These are phyloP conservation scores for Strigamia maritima DNA, from an alignment of 2,888 invertebrate genomes.

Conservation along the genomic window DNA sequence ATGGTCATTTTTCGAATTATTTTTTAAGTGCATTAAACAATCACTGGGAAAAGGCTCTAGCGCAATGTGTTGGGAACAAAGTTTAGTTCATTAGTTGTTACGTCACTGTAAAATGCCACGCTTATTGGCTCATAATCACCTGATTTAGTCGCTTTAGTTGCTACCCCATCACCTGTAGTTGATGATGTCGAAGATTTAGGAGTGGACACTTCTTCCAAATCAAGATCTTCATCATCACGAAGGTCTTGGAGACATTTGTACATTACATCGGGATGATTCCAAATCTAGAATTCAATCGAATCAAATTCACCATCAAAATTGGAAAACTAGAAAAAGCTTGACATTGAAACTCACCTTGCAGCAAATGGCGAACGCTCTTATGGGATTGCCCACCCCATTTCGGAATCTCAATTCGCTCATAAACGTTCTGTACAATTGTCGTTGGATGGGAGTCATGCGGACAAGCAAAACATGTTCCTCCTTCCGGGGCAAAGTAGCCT, in stretches of 20 bases:
- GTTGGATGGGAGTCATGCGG: constrained; percentile 83
- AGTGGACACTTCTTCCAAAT: constrained; percentile 47
- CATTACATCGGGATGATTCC: constrained; percentile 91
- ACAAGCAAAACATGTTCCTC: constrained; percentile 90
- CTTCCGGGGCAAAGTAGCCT: constrained; percentile 87
- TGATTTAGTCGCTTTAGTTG: constrained; percentile 1
- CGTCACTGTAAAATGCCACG: no score
- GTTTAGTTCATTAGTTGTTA: no score
- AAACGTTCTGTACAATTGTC: constrained; percentile 84
- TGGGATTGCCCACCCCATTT: constrained; percentile 64
- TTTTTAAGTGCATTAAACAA: no score
- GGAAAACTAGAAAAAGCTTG: neutral
- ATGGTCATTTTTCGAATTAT: no score
- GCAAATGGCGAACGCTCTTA: constrained; percentile 97
- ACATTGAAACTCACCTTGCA: constrained; percentile 75
- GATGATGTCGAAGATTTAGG: constrained; percentile 28
- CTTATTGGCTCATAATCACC: no score
- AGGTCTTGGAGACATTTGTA: constrained; percentile 82
- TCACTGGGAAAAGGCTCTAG: no score
- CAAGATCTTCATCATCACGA: constrained; percentile 63
- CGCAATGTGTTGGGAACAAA: no score
- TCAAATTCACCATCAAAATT: neutral
- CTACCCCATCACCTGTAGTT: constrained; percentile 11
- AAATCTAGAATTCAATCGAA: constrained; percentile 60
- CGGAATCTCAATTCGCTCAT: constrained; percentile 63